These are phyloP conservation scores for Baronia brevicornis DNA, from an alignment of 2,888 invertebrate species.

Conservation along the genomic window DNA sequence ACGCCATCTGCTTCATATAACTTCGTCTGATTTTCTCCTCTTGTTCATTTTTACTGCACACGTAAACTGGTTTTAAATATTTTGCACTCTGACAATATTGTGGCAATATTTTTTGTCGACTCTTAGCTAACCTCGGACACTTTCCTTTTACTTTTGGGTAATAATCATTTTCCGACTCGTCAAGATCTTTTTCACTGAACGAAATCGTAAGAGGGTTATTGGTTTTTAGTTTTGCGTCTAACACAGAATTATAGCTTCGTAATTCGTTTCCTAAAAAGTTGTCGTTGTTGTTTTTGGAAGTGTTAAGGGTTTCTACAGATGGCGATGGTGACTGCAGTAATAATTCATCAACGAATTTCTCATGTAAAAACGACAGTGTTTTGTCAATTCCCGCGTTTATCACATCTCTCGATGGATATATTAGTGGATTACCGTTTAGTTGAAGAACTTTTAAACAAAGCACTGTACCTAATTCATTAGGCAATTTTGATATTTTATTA, in stretches of 20 bases:
- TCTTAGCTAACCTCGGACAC: conserved; percentile 53
- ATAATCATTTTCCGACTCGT: conserved; percentile 37
- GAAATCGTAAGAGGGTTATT: conserved; percentile 38
- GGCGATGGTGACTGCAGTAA: conserved; percentile 44
- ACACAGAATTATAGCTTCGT: conserved; percentile 55
- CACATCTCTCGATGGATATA: conserved; percentile 73
- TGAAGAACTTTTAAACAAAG: conserved; percentile 77
- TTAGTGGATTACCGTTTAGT: conserved; percentile 76
- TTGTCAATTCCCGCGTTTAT: conserved; percentile 64
- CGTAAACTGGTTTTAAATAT: conserved; percentile 39
- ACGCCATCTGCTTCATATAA: conserved; percentile 63
- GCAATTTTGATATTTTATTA: conserved; percentile 75
- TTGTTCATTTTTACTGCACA: conserved; percentile 32
- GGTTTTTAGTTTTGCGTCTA: conserved; percentile 36
- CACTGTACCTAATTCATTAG: conserved; percentile 78
- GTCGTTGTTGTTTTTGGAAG: conserved; percentile 24
- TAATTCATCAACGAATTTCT: conserved; percentile 42
- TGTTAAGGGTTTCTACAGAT: conserved; percentile 30
- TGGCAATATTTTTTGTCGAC: conserved; percentile 51
- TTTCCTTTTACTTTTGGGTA: conserved; percentile 44
- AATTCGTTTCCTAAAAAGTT: conserved; percentile 29
- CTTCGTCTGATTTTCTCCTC: conserved; percentile 50
- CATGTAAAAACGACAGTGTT: conserved; percentile 46
- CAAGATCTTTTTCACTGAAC: conserved; percentile 46
- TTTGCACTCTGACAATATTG: conserved; percentile 61